Base-by-base conservation (phyloP, 2,113 vertebrate species). In the Grammomys dolichurus region DNA sequence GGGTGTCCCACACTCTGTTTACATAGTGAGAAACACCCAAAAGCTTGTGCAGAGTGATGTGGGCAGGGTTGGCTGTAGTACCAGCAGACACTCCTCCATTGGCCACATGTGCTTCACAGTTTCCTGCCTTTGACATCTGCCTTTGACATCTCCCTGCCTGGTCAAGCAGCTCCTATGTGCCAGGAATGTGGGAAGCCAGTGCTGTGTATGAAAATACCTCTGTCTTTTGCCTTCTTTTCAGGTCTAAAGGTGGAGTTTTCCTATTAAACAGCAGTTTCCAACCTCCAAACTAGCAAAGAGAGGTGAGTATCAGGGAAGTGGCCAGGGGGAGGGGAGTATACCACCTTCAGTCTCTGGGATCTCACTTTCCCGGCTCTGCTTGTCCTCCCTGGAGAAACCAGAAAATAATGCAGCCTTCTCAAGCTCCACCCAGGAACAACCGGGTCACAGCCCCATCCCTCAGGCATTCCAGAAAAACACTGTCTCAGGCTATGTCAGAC, bases 191-290 rank as follows among this genome's bases (percentile, higher is more conserved):
- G 46, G 9, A 60, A 40, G 13, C 33, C 72, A 75, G 19, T 19
- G 69, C 1, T 48, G 8, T 51, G 46, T 16, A 72, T 17, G 54
- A 54, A 95, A 85, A 76, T n/a, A 36, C 36, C 48, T 16, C 48
- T 16, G 58, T 89, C 24, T 46, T 90, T 85, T 89, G 26, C 20
- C 46, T 95, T 81, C 26, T 90, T 96, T 92, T 85, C 54, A 33
- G 73, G 85, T 54, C 9, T 16, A 89, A 86, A 19, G 56, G 65
- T 43, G 73, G 10, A 12, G 17, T 48, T 77, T 76, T 69, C 12
- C 48, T 85, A 67, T 60, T 70, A 78, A 94, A 85, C 7, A n/a
- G 48, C 31, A 60, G 36, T 31, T 33, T 70, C 11, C n/a, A 22
- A 7, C 0, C 70, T 51, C 54, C 48, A 40, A 20, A 81, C 80